phyloP scores from a whole-genome alignment of 2,797 vertebrate genomes.

The Tenualosa thibaudeaui region DNA sequence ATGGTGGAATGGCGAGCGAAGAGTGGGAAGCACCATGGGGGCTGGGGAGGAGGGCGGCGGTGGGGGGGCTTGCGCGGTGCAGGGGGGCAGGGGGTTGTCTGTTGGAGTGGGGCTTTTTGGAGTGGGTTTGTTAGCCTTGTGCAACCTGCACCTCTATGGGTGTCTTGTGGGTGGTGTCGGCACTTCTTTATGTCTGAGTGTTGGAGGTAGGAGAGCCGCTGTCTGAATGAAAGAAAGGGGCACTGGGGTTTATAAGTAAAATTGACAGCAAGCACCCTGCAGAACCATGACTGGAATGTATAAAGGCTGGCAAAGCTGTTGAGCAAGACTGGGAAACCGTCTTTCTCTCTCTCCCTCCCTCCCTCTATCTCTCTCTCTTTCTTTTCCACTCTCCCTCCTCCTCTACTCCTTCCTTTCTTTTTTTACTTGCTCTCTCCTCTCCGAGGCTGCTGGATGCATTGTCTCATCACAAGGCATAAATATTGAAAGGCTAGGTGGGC shows the following conservation, averaged over 20 bases:
- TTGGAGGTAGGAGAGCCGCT: conserved; percentile 50
- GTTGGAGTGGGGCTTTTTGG: conserved; percentile 37
- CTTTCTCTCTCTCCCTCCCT: conserved; percentile 12
- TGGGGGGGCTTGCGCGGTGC: not conserved
- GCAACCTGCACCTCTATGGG: conserved; percentile 55
- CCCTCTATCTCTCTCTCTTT: not conserved
- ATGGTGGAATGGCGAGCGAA: not conserved
- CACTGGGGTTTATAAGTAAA: conserved; percentile 76
- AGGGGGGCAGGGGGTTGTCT: not conserved
- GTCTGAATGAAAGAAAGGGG: conserved; percentile 72
- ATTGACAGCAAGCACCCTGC: conserved; percentile 73
- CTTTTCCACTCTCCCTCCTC: not conserved
- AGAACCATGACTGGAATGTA: conserved; percentile 76
- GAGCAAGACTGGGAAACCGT: conserved; percentile 66
- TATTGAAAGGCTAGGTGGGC: conserved; percentile 63
- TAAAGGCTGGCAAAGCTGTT: conserved; percentile 64
- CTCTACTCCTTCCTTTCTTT: conserved; percentile 17
- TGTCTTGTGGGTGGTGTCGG: conserved; percentile 61
- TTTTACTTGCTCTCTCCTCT: not conserved
- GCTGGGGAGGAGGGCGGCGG: not conserved
- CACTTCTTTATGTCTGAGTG: conserved; percentile 53
- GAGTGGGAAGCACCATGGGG: not conserved
- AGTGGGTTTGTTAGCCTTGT: conserved; percentile 61
- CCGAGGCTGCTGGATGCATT: conserved; percentile 57
- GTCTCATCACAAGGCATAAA: conserved; percentile 60